Conservation (phyloP, 37 sponge, comb jelly and placozoan species). For the Diacarnus erythraeanus region DNA sequence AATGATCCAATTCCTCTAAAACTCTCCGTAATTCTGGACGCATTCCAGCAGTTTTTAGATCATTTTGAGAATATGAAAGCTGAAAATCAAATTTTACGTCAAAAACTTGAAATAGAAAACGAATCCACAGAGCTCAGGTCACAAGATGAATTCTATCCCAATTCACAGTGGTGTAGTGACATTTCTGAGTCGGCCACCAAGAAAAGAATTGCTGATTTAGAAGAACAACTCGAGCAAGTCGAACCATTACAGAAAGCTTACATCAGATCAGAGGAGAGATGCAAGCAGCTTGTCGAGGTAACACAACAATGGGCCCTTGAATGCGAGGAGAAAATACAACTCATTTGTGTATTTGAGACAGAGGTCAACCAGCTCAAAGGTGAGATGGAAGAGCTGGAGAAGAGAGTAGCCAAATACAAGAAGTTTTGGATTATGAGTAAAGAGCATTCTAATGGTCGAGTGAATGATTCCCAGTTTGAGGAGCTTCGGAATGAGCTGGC, state of each 20-base stretch:
- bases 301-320: constrained; percentile 46
- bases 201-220: not conserved
- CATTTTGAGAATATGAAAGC: not conserved
- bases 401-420: constrained; percentile 27
- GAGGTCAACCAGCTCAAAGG: constrained; percentile 1
- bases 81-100: not conserved
- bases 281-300: constrained; percentile 25
- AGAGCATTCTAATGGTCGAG: not conserved
- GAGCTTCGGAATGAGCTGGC: constrained; percentile 14
- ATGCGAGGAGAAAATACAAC: constrained; percentile 17
- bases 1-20: not conserved
- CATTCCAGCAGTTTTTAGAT: constrained; percentile 6
- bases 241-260: constrained; percentile 2
- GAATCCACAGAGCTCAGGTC: not conserved
- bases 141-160: not conserved
- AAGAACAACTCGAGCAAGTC: not conserved
- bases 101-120: not conserved
- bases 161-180: not conserved
- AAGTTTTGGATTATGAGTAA: not conserved
- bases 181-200: not conserved
- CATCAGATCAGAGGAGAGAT: constrained; percentile 12
- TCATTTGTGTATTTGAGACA: not conserved
- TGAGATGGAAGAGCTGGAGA: not conserved
- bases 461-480: constrained; percentile 7
- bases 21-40: constrained; percentile 10